Conservation (phyloP, 2,888 invertebrate species). For the Pseudoips prasinana region DNA sequence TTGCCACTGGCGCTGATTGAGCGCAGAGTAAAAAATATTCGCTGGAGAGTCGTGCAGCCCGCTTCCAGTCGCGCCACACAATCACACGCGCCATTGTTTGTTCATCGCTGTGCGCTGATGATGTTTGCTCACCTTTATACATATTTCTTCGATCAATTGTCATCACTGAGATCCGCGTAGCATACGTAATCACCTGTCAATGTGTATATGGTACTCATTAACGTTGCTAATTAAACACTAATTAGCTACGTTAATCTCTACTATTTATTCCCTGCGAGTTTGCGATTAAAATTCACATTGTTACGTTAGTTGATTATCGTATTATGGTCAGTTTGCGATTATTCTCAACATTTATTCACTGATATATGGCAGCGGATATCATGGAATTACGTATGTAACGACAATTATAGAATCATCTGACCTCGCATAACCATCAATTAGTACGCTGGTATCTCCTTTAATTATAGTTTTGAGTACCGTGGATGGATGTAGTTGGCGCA, state of each 20-base stretch:
- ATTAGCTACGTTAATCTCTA: slow-evolving; percentile 11
- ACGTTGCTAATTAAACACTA: slow-evolving; percentile 2
- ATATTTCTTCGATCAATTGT: slow-evolving; percentile 44
- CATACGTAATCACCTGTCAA: slow-evolving; percentile 22
- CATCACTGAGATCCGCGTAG: slow-evolving; percentile 24
- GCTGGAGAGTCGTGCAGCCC: slow-evolving; percentile 38
- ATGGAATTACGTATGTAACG: too few relatives aligned
- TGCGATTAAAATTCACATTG: too few relatives aligned
- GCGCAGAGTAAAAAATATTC: slow-evolving; percentile 58
- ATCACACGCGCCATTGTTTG: slow-evolving; percentile 74
- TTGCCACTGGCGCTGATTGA: slow-evolving; percentile 81
- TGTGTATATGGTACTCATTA: slow-evolving; percentile 2
- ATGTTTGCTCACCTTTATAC: slow-evolving; percentile 69
- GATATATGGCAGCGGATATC: too few relatives aligned
- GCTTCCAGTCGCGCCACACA: slow-evolving; percentile 47
- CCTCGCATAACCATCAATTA: too few relatives aligned
- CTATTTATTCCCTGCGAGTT: not conserved
- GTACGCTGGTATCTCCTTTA: too few relatives aligned
- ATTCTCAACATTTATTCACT: too few relatives aligned
- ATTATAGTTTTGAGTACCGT: too few relatives aligned
- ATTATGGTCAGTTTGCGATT: too few relatives aligned
- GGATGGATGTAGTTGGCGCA: too few relatives aligned
- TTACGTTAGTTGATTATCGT: too few relatives aligned
- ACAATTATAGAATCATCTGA: too few relatives aligned
- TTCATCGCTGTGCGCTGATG: slow-evolving; percentile 65